Conservation (phyloP, 2,797 vertebrate genomes). For the Aplochiton taeniatus region DNA sequence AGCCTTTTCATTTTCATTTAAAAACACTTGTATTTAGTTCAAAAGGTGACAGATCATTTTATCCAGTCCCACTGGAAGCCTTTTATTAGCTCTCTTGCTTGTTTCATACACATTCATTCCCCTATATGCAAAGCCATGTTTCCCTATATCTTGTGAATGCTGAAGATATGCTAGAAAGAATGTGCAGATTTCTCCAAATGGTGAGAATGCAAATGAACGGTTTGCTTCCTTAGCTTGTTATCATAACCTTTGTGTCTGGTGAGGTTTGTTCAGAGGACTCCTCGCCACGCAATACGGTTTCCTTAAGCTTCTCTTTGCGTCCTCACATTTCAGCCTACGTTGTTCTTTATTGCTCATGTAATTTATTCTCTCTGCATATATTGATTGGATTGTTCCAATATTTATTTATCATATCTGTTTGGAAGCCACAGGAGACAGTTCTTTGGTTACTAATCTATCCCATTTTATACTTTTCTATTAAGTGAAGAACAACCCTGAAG, state of each 20-base stretch:
- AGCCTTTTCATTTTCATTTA: background rate
- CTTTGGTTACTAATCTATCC: background rate
- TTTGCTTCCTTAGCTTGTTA: too few species aligned
- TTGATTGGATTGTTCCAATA: background rate
- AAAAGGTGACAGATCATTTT: too few species aligned
- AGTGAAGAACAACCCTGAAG: background rate
- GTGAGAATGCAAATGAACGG: too few species aligned
- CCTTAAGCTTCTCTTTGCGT: background rate
- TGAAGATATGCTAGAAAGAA: too few species aligned
- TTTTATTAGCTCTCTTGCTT: too few species aligned
- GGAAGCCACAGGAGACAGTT: too few species aligned
- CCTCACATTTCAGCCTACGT: background rate
- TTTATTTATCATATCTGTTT: background rate
- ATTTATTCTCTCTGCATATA: too few species aligned
- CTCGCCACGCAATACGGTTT: background rate
- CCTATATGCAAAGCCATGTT: background rate
- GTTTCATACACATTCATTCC: too few species aligned
- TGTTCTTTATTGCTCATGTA: background rate
- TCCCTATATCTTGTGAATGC: background rate
- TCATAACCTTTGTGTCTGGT: background rate
- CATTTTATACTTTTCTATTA: background rate
- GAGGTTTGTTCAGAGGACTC: background rate
- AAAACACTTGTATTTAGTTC: constrained; percentile 5
- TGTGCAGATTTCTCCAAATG: too few species aligned
- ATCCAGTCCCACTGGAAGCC: too few species aligned